A percentile compares a stretch with the other conserved stretches of the same genome.
Evolutionary conservation across 2,888 invertebrate species (phyloP).

Genomic region (Alitta virens): DNA sequence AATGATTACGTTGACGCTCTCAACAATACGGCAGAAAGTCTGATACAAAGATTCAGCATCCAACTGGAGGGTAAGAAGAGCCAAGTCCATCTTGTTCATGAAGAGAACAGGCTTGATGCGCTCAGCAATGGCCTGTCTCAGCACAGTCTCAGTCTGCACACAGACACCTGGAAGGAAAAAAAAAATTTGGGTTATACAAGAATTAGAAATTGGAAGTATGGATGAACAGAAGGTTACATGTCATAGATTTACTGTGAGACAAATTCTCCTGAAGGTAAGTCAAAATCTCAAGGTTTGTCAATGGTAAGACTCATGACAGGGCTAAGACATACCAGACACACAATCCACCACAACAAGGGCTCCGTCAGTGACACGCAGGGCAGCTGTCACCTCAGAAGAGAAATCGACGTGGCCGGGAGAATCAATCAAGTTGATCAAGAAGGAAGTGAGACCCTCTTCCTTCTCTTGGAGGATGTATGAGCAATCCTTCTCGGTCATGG

Average conservation of each 20-base stretch:
- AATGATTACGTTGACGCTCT: constrained; percentile 99
- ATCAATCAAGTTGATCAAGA: constrained; percentile 99
- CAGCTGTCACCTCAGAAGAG: constrained; percentile 99
- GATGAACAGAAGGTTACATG: too few relatives aligned
- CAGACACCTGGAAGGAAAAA: constrained; percentile 77
- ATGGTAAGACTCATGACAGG: too few relatives aligned
- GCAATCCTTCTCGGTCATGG: constrained; percentile 90
- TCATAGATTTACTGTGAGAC: too few relatives aligned
- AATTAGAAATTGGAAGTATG: not conserved
- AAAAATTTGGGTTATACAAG: not conserved
- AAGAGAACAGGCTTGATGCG: constrained; percentile 99
- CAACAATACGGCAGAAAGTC: constrained; percentile 98
- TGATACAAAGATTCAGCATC: constrained; percentile 97
- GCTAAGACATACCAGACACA: constrained; percentile 79
- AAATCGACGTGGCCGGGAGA: constrained; percentile 99
- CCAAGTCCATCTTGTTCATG: constrained; percentile 99
- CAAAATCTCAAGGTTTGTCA: too few relatives aligned
- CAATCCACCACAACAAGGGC: constrained; percentile 99
- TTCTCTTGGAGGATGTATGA: constrained; percentile 79
- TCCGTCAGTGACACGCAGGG: constrained; percentile 99
- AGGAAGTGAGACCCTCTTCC: constrained; percentile 71
- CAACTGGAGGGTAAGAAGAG: constrained; percentile 92
- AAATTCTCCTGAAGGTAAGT: too few relatives aligned
- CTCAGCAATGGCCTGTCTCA: constrained; percentile 99
- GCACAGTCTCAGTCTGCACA: constrained; percentile 99